Percentiles rank a stretch among this genome's conserved stretches.
Conservation (phyloP, 2,113 vertebrate genomes). For the Ameiurus melas region DNA sequence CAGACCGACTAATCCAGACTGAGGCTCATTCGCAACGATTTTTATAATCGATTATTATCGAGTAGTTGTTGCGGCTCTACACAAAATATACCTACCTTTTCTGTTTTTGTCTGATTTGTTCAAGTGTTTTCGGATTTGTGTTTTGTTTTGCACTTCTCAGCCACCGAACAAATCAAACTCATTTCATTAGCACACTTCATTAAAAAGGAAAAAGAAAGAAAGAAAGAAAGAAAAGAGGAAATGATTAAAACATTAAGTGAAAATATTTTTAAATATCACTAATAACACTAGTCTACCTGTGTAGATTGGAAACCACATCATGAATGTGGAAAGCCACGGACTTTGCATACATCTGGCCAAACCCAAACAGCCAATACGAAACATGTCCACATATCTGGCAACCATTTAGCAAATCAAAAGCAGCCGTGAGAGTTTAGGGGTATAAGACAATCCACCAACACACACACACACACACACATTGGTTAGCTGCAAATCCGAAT, state of each 20-base stretch:
- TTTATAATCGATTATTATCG: too few species aligned
- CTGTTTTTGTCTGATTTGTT: too few species aligned
- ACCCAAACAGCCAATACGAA: not conserved
- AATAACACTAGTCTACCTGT: constrained; percentile 2
- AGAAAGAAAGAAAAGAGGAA: not conserved
- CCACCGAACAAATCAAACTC: not conserved
- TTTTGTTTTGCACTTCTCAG: too few species aligned
- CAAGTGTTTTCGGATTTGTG: too few species aligned
- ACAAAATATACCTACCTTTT: too few species aligned
- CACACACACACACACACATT: not conserved
- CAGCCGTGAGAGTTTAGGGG: not conserved
- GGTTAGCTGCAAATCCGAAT: not conserved
- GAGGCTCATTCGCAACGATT: too few species aligned
- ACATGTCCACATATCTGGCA: constrained; percentile 21
- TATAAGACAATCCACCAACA: not conserved
- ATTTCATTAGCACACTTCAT: not conserved
- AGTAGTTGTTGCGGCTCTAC: too few species aligned
- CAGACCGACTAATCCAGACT: too few species aligned
- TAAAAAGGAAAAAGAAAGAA: not conserved
- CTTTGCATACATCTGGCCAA: constrained; percentile 3
- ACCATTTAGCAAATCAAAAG: constrained; percentile 17
- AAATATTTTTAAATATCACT: not conserved
- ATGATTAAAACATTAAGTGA: not conserved
- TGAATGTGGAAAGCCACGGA: not conserved
- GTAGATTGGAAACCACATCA: not conserved